phyloP scores from a whole-genome alignment of 2,888 invertebrate genomes.

The Pollenia griseotomentosa region DNA sequence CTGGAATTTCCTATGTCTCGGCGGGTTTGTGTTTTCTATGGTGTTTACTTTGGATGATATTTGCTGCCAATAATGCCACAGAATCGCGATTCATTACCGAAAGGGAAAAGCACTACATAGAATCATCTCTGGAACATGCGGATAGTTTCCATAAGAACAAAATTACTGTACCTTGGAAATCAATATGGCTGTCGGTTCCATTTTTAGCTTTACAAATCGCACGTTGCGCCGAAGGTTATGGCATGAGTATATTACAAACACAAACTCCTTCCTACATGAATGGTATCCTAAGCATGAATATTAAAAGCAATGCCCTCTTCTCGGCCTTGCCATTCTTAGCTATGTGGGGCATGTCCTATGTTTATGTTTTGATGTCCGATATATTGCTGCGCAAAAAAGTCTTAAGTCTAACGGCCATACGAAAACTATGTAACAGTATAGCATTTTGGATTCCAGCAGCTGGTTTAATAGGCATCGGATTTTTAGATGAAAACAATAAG shows the following conservation, averaged over 20 bases:
- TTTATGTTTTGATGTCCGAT: constrained; percentile 84
- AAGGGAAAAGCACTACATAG: constrained; percentile 86
- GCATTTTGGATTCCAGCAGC: constrained; percentile 85
- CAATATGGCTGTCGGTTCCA: constrained; percentile 88
- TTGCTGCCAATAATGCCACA: constrained; percentile 86
- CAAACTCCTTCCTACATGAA: constrained; percentile 88
- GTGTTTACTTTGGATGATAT: constrained; percentile 85
- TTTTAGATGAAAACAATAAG: constrained; percentile 82
- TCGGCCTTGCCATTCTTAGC: constrained; percentile 85
- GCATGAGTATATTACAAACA: constrained; percentile 88
- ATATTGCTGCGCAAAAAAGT: constrained; percentile 82
- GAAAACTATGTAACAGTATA: constrained; percentile 80
- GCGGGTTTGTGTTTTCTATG: constrained; percentile 85
- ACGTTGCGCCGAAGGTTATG: constrained; percentile 89
- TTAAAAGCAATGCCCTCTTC: constrained; percentile 85
- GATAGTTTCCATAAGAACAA: constrained; percentile 75
- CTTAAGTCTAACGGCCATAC: constrained; percentile 80
- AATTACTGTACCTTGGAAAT: constrained; percentile 87
- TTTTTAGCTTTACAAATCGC: constrained; percentile 86
- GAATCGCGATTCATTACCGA: constrained; percentile 85
- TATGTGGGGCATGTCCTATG: constrained; percentile 83
- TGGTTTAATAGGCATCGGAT: constrained; percentile 85
- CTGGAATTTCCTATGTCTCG: constrained; percentile 87
- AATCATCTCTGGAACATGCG: constrained; percentile 82
- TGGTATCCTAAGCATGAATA: constrained; percentile 86